A percentile compares a stretch with the other conserved stretches of the same genome.
Conservation (phyloP, 2,113 vertebrate species). For the Myiozetetes cayanensis region DNA sequence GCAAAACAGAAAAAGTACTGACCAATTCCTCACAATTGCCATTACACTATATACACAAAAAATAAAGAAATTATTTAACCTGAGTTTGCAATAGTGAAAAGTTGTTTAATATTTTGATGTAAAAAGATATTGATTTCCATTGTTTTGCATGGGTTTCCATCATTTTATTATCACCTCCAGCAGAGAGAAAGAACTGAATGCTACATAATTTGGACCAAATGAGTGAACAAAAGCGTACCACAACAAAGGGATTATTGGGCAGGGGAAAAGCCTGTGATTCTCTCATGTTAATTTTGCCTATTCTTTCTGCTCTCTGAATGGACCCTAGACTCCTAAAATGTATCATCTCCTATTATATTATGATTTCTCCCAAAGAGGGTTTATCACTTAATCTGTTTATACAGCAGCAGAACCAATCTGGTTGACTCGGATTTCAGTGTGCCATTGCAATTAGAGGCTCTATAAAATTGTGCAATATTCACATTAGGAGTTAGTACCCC, state of each 20-base stretch:
- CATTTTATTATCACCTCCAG: background rate
- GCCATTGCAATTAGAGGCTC: background rate
- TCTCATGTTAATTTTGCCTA: background rate
- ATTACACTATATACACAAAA: background rate
- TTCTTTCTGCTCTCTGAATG: background rate
- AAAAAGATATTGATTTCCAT: background rate
- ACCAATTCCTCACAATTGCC: background rate
- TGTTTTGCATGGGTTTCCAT: background rate
- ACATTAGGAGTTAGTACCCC: background rate
- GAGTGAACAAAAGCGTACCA: background rate
- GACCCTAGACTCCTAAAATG: background rate
- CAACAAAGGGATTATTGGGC: background rate
- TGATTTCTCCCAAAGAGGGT: background rate
- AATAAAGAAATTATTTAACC: background rate
- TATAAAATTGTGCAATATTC: background rate
- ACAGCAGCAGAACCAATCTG: background rate
- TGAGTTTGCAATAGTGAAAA: background rate
- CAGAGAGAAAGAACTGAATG: background rate
- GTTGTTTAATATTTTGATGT: background rate
- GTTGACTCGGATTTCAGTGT: background rate
- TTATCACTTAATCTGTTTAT: constrained; percentile 2
- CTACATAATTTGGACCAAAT: background rate
- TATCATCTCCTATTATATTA: background rate
- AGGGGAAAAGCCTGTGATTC: background rate
- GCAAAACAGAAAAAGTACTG: background rate